Evolutionary conservation across 2,888 invertebrate species (phyloP), one percentile per base, ranked within the genome.

Genomic region (Pterostichus niger): DNA sequence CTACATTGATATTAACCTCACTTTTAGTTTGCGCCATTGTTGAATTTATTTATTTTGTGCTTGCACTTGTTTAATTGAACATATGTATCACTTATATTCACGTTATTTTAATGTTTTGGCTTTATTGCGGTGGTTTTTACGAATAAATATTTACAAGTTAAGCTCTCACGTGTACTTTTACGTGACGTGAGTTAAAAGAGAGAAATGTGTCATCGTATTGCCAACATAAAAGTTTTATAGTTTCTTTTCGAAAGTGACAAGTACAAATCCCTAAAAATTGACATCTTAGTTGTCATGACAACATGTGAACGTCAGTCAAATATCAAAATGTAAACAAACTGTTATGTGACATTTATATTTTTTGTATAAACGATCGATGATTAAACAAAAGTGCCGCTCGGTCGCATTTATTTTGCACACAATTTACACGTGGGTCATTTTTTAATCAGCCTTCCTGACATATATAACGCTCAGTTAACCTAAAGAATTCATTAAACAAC

Each of bases 1-100:
- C 91, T 0, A 90, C 88, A 85, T 90, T 92, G 49, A 93, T 92
- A 84, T 93, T 92, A 17, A 88, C 84, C 82, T 92, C 92, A 91
- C 91, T 91, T 86, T 87, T 88, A 31, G 56, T 71, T 71, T 52
- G 15, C 52, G 83, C 84, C 85, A 85, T 85, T 73, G 17, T 83
- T 83, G 13, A 73, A 54, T 81, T 40, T n/a, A 24, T 78, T 40
- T 46, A 79, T 64, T 40, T 64, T 17, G 15, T 24, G 3, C 17
- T 73, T 44, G 73, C 15, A 46, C 46, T 75, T 24, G 35, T 61
- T 13, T 44, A 44, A 40, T 46, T 61, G 11, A 1, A 52, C 24
- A 0, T 61, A 44, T 79, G 15, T 64, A 31, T 79, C n/a, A 13
- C 31, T 64, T 24, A 35, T 56, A 17, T 79, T 46, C 24, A 78